These are phyloP conservation scores for Bolborhynchus lineola DNA, from an alignment of 2,113 vertebrate species.

Conservation along the genomic window DNA sequence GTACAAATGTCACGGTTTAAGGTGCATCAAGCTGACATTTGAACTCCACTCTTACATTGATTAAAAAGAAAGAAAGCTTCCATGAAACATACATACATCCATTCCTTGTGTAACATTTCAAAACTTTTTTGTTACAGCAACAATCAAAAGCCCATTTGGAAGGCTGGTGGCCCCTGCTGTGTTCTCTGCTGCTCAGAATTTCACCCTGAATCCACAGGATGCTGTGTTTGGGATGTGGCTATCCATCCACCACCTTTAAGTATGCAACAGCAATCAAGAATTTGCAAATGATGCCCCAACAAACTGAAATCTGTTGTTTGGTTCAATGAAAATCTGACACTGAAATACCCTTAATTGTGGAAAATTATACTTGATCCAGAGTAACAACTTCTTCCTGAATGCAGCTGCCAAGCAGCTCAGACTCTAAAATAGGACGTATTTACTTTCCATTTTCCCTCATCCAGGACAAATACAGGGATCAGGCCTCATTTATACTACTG, in stretches of 20 bases:
- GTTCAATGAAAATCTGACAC: background rate
- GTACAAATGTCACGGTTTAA: background rate
- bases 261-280: background rate
- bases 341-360: background rate
- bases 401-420: background rate
- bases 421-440: background rate
- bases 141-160: background rate
- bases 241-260: background rate
- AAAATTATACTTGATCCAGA: background rate
- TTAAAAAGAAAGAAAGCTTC: background rate
- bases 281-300: background rate
- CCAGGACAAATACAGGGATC: background rate
- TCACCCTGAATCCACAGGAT: background rate
- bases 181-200: background rate
- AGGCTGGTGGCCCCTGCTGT: background rate
- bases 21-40: background rate
- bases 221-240: background rate
- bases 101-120: background rate
- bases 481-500: background rate
- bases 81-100: background rate
- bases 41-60: background rate
- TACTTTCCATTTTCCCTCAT: background rate
- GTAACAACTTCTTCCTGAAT: background rate
- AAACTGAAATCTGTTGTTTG: background rate
- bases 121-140: background rate